These are phyloP conservation scores for Neotoma lepida DNA, from an alignment of 2,113 vertebrate species.

Conservation along the genomic window DNA sequence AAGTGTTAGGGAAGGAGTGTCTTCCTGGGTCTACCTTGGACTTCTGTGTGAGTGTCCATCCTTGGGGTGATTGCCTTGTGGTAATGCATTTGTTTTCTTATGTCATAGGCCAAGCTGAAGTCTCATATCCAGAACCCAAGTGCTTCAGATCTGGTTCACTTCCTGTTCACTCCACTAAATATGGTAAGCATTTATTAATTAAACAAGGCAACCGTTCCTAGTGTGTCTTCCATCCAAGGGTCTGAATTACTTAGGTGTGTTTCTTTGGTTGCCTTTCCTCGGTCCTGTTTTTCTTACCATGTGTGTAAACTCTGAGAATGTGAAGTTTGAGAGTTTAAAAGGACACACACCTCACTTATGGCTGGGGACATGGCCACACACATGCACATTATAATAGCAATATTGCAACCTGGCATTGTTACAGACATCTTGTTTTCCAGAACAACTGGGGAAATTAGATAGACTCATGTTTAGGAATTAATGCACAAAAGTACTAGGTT, in stretches of 20 bases:
- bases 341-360: not conserved
- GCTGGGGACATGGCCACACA: too few relatives aligned
- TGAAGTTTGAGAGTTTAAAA: conserved; percentile 43
- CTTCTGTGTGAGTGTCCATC: not conserved
- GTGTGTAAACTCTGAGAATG: not conserved
- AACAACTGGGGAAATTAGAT: not conserved
- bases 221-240: not conserved
- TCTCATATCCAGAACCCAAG: conserved; percentile 97
- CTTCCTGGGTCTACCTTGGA: too few relatives aligned
- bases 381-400: not conserved
- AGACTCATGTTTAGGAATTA: not conserved
- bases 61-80: not conserved
- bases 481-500: not conserved
- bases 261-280: not conserved
- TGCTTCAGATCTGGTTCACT: conserved; percentile 94
- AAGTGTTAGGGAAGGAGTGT: not conserved
- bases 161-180: conserved; percentile 94
- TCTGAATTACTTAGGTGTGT: not conserved
- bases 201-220: not conserved
- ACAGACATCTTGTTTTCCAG: not conserved
- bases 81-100: conserved; percentile 35
- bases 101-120: conserved; percentile 91
- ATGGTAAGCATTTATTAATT: conserved; percentile 87
- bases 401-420: not conserved
- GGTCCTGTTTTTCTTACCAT: not conserved